Evolutionary conservation across 2,797 vertebrate genomes (phyloP), one percentile per base, ranked within the genome.

Genomic region (Microchirus variegatus): DNA sequence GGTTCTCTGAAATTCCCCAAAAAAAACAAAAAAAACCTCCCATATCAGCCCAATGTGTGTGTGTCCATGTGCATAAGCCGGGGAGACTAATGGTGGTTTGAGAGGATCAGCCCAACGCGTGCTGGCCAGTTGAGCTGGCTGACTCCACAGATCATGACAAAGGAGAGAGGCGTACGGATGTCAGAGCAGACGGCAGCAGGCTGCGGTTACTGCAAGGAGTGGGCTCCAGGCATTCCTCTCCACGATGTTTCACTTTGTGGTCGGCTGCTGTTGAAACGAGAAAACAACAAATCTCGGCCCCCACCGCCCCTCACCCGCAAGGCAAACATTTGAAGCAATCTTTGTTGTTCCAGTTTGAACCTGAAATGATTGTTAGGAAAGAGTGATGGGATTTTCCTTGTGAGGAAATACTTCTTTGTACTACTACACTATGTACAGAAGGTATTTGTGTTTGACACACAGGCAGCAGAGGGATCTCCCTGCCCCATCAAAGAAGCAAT

Each of bases 31-130:
- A 78, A 78, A 67, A 68, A 70, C 73, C 81, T 80, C 80, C 82
- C 83, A 89, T 83, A 87, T 90, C 88, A 81, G 64, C 78, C 69
- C 67, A 53, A 77, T 71, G 65, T 51, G 16, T 40, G 60, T 59
- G 56, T 66, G 41, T 53, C 59, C 59, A 57, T 54, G 18, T 63
- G 68, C 16, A 69, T 49, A 51, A 67, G 70, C 68, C 79, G 59
- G 49, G 59, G 49, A 60, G 57, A 50, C 64, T 76, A 71, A 73
- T 75, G 77, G 82, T 63, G 75, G 85, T 83, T 89, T 85, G 61
- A 75, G 70, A 62, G 77, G 82, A 89, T 86, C 85, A 87, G 60
- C 57, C 69, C 49, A 79, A 73, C 78, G 42, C 79, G 81, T 88
- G 82, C 78, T 79, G 84, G 75, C 76, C 71, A 61, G 83, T 67